Evolutionary conservation across 2,888 invertebrate species (phyloP).

Genomic region (Myathropa florea): DNA sequence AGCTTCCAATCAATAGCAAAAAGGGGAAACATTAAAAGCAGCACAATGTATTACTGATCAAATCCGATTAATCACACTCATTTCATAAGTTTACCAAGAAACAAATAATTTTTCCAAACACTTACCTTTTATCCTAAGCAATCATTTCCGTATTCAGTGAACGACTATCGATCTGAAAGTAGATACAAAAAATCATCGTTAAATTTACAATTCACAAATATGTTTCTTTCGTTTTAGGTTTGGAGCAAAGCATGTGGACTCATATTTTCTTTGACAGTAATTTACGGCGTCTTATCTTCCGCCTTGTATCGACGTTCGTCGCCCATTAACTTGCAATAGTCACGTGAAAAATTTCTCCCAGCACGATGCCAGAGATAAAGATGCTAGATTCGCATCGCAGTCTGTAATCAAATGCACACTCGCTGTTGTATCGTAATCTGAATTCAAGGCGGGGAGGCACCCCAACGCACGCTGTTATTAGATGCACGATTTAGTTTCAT

Average conservation of each 20-base stretch:
- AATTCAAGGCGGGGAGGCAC: conserved; percentile 56
- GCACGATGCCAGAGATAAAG: conserved; percentile 48
- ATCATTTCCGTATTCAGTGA: conserved; percentile 3
- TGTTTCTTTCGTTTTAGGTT: neutral
- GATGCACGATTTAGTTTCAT: conserved; percentile 36
- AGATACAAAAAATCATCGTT: neutral
- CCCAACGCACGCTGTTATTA: conserved; percentile 46
- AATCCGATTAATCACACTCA: too few relatives aligned
- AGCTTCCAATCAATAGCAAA: too few relatives aligned
- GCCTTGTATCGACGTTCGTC: conserved; percentile 6
- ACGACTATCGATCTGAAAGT: conserved; percentile 17
- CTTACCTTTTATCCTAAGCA: conserved; percentile 26
- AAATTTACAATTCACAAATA: neutral
- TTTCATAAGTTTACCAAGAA: neutral
- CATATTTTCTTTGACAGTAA: conserved; percentile 1
- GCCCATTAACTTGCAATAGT: conserved; percentile 19
- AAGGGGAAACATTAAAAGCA: too few relatives aligned
- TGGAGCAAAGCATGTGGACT: neutral
- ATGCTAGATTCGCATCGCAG: conserved; percentile 18
- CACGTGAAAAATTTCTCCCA: conserved; percentile 32
- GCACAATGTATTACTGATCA: too few relatives aligned
- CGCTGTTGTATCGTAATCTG: conserved; percentile 31
- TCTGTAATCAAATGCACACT: conserved; percentile 28
- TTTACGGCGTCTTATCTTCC: conserved; percentile 31
- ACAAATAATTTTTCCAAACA: neutral